These are phyloP conservation scores for Stenodera caucasica DNA, from an alignment of 2,888 invertebrate genomes.

Conservation along the genomic window DNA sequence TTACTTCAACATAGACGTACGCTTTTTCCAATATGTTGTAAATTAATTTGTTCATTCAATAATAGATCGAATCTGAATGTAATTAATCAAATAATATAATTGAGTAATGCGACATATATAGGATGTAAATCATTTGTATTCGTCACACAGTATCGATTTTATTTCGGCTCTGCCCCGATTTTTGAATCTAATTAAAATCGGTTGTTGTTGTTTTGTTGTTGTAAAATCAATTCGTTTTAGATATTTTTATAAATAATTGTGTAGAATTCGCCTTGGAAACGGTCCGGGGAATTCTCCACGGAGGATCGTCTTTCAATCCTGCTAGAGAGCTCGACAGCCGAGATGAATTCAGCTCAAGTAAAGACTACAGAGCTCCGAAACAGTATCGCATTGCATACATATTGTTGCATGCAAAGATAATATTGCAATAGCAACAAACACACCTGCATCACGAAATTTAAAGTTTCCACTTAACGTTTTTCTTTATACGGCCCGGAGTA, in stretches of 20 bases:
- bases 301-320: slow-evolving; percentile 47
- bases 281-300: slow-evolving; percentile 37
- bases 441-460: background rate
- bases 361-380: background rate
- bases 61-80: slow-evolving; percentile 5
- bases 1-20: background rate
- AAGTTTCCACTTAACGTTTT: no score
- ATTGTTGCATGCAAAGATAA: background rate
- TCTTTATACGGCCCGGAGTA: no score
- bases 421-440: background rate
- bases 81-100: slow-evolving; percentile 3
- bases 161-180: background rate
- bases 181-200: background rate
- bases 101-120: background rate
- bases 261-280: slow-evolving; percentile 30
- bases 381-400: background rate
- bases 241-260: no score
- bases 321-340: slow-evolving; percentile 32
- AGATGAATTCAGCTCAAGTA: background rate
- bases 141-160: background rate
- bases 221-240: no score
- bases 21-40: background rate
- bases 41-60: slow-evolving; percentile 4
- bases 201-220: no score
- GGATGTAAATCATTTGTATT: background rate